Evolutionary conservation across 1,140 invertebrate species (phyloP), one percentile per base, ranked within the genome.

Genomic region (Orius insidiosus): DNA sequence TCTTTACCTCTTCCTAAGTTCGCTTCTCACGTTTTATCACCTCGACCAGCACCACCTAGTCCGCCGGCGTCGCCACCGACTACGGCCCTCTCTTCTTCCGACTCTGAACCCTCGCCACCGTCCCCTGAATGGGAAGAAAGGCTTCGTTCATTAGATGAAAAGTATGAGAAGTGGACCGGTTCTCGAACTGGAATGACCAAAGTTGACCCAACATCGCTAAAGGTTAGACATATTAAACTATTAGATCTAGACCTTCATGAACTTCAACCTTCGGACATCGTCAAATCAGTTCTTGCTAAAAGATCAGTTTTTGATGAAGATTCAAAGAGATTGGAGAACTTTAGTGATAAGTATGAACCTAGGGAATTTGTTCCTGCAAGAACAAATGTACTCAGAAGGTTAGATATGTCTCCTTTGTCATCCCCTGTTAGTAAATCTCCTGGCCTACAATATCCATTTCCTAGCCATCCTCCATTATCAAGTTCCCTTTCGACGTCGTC

Each of bases 301-400:
- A 76, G 81, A 41, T 92, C 85, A 43, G 87, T 96, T 8, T n/a
- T 96, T 60, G 92, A 97, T 59, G 90, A 95, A 61, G 92, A 97
- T 60, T 80, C 81, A 9, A 89, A 94, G 59, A 69, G 93, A 7
- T 66, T 97, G 13, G 89, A 95, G 62, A 88, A 89, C 55, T 76
- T 85, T 53, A 73, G 77, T 55, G 78, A 89, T 54, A 86, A 88
- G 62, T 86, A 87, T 58, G 83, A 86, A 61, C 79, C 80, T 19
- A 70, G 70, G 46, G 74, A 74, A 46, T 75, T 73, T 48, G 44
- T 58, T 19, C 56, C 59, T 6, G 50, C 53, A 6, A 50, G 54
- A 36, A 46, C 54, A n/a, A 54, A 47, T 18, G 35, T 47, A 9
- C 32, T 56, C 18, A 36, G 54, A 16, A 50, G 54, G 42, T 41